phyloP scores from a whole-genome alignment of 2,888 invertebrate genomes.

The Trachelus troglodyta region DNA sequence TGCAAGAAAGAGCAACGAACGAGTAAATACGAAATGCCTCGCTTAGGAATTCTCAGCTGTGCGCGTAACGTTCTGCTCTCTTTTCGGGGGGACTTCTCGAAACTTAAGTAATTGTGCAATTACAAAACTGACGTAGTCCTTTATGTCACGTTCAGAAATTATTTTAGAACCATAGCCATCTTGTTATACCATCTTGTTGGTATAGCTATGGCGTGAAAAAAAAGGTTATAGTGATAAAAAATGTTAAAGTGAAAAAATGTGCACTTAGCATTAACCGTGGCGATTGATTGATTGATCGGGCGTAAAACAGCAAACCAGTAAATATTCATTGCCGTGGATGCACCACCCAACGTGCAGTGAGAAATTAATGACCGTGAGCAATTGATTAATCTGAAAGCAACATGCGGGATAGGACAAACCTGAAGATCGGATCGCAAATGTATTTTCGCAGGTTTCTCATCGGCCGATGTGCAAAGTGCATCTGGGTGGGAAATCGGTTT shows the following conservation, averaged over 20 bases:
- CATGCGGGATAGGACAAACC: not conserved
- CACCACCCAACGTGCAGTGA: not conserved
- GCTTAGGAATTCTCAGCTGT: not conserved
- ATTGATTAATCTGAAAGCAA: not conserved
- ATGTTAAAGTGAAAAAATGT: not conserved
- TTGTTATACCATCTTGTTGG: no score
- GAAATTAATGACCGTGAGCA: not conserved
- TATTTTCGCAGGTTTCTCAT: not conserved
- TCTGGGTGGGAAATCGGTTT: not conserved
- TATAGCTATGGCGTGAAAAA: not conserved
- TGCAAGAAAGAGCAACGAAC: not conserved
- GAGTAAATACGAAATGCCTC: not conserved
- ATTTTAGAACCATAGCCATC: not conserved
- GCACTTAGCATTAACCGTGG: not conserved
- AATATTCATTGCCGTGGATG: not conserved
- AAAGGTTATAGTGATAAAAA: not conserved
- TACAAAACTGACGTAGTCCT: not conserved
- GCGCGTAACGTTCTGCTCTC: not conserved
- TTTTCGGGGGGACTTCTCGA: not conserved
- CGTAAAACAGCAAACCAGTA: not conserved
- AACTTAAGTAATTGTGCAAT: not conserved
- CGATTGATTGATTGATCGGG: not conserved
- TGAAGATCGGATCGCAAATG: not conserved
- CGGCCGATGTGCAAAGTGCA: not conserved
- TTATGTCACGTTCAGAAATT: not conserved